phyloP scores from a whole-genome alignment of 2,113 vertebrate species.

The Callospermophilus lateralis region DNA sequence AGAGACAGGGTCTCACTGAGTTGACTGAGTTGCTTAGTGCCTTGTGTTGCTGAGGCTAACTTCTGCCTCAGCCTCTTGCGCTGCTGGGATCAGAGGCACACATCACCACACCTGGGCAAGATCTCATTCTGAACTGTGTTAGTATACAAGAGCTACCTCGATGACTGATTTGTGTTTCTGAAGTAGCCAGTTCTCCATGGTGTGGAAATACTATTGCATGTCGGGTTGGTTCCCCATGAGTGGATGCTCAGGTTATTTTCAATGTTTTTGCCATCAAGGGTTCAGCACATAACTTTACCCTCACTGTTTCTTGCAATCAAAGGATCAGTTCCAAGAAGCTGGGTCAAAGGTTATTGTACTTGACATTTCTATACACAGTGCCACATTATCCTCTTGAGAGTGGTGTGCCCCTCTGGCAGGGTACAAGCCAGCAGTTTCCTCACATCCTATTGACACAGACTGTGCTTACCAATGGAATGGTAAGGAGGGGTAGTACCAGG shows the following conservation, averaged over 20 bases:
- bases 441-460: neutral
- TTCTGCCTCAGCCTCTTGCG: no score
- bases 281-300: neutral
- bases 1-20: no score
- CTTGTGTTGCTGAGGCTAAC: no score
- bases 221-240: neutral
- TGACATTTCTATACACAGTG: neutral
- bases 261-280: neutral
- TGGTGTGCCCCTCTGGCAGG: accelerated
- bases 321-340: constrained; percentile 10
- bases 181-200: neutral
- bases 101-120: neutral
- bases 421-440: neutral
- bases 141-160: no score
- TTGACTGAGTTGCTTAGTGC: no score
- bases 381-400: neutral
- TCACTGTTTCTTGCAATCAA: neutral
- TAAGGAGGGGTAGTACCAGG: neutral
- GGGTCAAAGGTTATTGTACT: neutral
- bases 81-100: no score
- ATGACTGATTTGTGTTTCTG: neutral
- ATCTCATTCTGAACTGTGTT: neutral
- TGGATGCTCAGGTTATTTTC: neutral
- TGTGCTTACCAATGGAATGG: accelerated
- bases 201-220: no score